Conservation (phyloP, 2,113 vertebrate species). For the Collichthys lucidus region DNA sequence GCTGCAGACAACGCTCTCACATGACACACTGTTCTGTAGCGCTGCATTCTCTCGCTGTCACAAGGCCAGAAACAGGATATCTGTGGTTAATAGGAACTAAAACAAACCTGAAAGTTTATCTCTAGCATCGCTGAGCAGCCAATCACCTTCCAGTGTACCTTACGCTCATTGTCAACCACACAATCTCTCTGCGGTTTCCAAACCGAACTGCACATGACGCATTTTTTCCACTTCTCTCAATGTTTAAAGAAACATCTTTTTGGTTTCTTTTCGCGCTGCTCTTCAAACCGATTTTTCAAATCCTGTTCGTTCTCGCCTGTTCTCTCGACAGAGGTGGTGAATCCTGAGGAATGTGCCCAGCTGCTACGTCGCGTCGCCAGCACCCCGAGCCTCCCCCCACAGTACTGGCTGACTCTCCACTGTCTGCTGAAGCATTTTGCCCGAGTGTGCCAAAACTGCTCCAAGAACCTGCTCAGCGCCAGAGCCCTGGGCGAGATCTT, state of each 20-base stretch:
- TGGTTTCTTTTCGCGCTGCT: slow-evolving; percentile 15
- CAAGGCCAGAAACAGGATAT: slow-evolving; percentile 89
- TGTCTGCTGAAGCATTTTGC: slow-evolving; percentile 95
- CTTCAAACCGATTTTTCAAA: neutral
- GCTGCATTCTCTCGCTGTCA: slow-evolving; percentile 72
- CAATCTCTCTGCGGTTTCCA: slow-evolving; percentile 69
- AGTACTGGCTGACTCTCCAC: slow-evolving; percentile 95
- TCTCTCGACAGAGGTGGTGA: slow-evolving; percentile 87
- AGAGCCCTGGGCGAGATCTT: slow-evolving; percentile 93
- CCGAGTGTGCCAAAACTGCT: slow-evolving; percentile 88
- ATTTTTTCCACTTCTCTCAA: slow-evolving; percentile 63
- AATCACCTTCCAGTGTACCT: slow-evolving; percentile 80
- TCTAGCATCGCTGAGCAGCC: slow-evolving; percentile 74
- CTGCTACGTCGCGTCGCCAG: slow-evolving; percentile 89
- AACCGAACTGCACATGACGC: slow-evolving; percentile 57
- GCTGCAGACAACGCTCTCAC: slow-evolving; percentile 43
- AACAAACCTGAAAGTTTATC: slow-evolving; percentile 78
- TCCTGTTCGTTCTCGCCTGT: neutral
- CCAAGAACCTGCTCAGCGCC: slow-evolving; percentile 91
- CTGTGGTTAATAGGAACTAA: slow-evolving; percentile 85
- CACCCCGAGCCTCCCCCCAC: slow-evolving; percentile 89
- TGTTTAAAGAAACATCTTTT: slow-evolving; percentile 27
- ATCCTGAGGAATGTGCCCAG: slow-evolving; percentile 90
- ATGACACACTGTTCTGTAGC: slow-evolving; percentile 23
- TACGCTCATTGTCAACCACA: slow-evolving; percentile 74